Conservation (phyloP, 53 echinoderm and acorn worm species). For the Glandiceps talaboti region DNA sequence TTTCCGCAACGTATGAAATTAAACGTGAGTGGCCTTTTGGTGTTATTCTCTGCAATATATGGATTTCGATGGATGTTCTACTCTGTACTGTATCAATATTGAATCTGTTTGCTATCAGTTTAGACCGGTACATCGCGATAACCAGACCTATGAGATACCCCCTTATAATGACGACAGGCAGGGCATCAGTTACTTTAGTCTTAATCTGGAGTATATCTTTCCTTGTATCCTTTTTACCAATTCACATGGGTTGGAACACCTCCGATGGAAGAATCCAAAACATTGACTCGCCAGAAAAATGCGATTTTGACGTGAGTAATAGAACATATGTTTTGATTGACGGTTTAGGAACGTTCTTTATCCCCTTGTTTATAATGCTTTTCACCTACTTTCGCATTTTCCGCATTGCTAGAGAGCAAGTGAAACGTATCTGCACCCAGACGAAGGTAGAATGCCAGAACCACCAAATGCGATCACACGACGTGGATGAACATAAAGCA, state of each 20-base stretch:
- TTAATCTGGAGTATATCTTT: conserved; percentile 75
- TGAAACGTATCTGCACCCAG: conserved; percentile 31
- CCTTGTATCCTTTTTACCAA: conserved; percentile 73
- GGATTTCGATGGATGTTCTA: conserved; percentile 84
- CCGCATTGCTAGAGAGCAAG: conserved; percentile 55
- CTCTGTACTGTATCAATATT: conserved; percentile 87
- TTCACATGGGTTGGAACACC: conserved; percentile 77
- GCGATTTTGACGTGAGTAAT: conserved; percentile 39
- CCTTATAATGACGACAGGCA: conserved; percentile 48
- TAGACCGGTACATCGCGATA: conserved; percentile 86
- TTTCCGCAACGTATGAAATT: conserved; percentile 55
- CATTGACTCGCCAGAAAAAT: conserved; percentile 31
- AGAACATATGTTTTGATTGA: conserved; percentile 50
- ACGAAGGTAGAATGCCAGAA: conserved; percentile 6
- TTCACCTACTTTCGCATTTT: conserved; percentile 57
- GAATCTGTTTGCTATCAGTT: conserved; percentile 69
- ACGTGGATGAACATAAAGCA: conserved; percentile 56
- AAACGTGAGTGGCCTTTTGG: conserved; percentile 84
- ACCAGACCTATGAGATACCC: conserved; percentile 84
- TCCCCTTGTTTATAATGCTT: conserved; percentile 59
- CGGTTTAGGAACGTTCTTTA: conserved; percentile 55
- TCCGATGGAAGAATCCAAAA: conserved; percentile 53
- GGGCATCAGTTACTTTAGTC: conserved; percentile 46
- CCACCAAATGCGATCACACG: background rate
- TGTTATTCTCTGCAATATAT: conserved; percentile 65